A percentile compares a stretch with the other conserved stretches of the same genome.
Conservation (phyloP, 2,888 invertebrate genomes). For the Cryptocephalus moraei region DNA sequence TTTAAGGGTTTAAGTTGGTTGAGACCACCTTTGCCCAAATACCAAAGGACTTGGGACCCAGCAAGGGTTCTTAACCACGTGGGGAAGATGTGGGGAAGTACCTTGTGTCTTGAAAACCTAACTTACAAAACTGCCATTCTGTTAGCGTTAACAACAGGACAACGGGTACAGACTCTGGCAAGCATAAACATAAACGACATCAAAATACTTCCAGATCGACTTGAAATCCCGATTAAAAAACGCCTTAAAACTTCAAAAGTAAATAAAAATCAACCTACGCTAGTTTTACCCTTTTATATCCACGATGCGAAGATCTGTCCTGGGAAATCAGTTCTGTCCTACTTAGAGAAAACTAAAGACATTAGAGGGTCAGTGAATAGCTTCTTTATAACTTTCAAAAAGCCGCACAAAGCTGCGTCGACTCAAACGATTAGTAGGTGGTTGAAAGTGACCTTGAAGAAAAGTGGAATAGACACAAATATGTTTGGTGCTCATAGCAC, state of each 20-base stretch:
- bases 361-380: background rate
- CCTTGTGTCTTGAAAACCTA: slow-evolving; percentile 1
- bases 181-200: slow-evolving; percentile 6
- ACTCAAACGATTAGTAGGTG: no score
- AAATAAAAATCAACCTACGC: slow-evolving; percentile 6
- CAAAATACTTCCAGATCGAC: background rate
- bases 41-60: slow-evolving; percentile 8
- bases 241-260: slow-evolving; percentile 7
- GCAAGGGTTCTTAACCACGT: slow-evolving; percentile 3
- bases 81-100: background rate
- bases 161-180: slow-evolving; percentile 9
- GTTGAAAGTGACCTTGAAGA: slow-evolving; percentile 8
- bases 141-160: slow-evolving; percentile 7
- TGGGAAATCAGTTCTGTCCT: slow-evolving; percentile 3
- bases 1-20: slow-evolving; percentile 5
- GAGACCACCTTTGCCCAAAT: slow-evolving; percentile 7
- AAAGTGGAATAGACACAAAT: slow-evolving; percentile 16
- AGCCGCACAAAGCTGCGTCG: background rate
- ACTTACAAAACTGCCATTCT: slow-evolving; percentile 6
- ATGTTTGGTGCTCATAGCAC: slow-evolving; percentile 18
- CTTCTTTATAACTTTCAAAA: slow-evolving; percentile 1
- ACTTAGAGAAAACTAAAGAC: slow-evolving; percentile 5
- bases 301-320: slow-evolving; percentile 6
- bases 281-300: slow-evolving; percentile 9
- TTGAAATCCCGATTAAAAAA: slow-evolving; percentile 8